These are phyloP conservation scores for Vombatus ursinus DNA, from an alignment of 2,113 vertebrate species.

Conservation along the genomic window DNA sequence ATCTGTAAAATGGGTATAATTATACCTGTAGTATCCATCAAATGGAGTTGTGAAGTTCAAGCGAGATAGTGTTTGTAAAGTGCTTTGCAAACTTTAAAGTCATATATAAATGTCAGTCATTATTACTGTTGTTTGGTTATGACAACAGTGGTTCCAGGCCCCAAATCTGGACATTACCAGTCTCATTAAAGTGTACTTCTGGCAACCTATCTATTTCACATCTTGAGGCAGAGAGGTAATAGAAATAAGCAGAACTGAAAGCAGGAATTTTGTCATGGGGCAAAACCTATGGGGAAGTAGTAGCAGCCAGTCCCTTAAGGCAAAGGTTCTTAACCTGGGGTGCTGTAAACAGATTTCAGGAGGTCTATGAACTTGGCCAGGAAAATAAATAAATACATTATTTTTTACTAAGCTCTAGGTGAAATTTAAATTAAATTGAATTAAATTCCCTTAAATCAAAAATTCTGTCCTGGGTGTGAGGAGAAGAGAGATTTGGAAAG, in stretches of 20 bases:
- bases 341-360: not conserved
- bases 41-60: not conserved
- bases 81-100: not conserved
- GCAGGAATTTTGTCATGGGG: not conserved
- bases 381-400: not conserved
- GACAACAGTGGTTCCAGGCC: not conserved
- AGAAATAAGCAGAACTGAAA: not conserved
- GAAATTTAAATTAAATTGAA: not conserved
- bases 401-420: not conserved
- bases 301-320: not conserved
- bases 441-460: conserved; percentile 8
- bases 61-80: not conserved
- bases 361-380: not conserved
- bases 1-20: not conserved
- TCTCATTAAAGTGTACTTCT: not conserved
- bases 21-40: not conserved
- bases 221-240: not conserved
- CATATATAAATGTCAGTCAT: not conserved
- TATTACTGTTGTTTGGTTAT: not conserved
- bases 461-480: conserved; percentile 59
- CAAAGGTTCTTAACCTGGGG: not conserved
- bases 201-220: not conserved
- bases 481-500: conserved; percentile 25
- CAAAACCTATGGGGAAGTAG: not conserved
- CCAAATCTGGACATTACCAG: not conserved